A percentile compares a stretch with the other conserved stretches of the same genome.
Conservation (phyloP, 1,140 invertebrate species). For the Trachelipus rathkii region DNA sequence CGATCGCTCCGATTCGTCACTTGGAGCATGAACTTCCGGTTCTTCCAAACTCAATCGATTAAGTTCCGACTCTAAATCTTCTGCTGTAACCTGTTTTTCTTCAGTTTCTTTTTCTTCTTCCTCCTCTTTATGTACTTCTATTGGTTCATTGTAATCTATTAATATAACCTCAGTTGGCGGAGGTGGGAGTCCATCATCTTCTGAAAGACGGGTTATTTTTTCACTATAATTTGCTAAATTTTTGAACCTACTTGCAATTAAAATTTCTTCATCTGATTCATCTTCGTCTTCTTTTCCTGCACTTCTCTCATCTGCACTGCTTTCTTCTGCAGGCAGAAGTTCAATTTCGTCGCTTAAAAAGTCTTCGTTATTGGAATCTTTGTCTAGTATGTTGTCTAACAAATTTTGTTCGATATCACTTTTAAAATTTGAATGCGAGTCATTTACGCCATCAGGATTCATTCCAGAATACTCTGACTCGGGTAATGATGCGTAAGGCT, state of each 20-base stretch:
- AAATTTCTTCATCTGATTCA: conserved; percentile 35
- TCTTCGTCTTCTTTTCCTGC: conserved; percentile 42
- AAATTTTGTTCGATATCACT: too few relatives aligned
- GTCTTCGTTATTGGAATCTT: too few relatives aligned
- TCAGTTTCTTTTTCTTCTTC: conserved; percentile 11
- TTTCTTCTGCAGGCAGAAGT: conserved; percentile 23
- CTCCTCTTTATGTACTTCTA: conserved; percentile 24
- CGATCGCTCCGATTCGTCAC: conserved; percentile 27
- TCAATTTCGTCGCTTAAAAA: conserved; percentile 29
- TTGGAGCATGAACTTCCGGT: conserved; percentile 10
- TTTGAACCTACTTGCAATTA: conserved; percentile 39
- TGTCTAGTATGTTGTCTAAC: too few relatives aligned
- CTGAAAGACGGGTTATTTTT: conserved; percentile 32
- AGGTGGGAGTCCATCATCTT: conserved; percentile 26
- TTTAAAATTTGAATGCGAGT: too few relatives aligned
- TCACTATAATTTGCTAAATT: conserved; percentile 38
- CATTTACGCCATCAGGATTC: too few relatives aligned
- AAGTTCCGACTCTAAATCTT: conserved; percentile 16
- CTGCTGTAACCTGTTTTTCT: conserved; percentile 20
- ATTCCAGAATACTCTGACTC: too few relatives aligned
- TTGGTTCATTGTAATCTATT: conserved; percentile 29
- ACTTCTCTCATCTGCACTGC: conserved; percentile 28
- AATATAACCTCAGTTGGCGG: conserved; percentile 30
- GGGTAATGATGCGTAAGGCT: too few relatives aligned
- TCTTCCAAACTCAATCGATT: conserved; percentile 24